Base-by-base conservation (phyloP, 2,888 invertebrate genomes). In the Ischnus inquisitorius region DNA sequence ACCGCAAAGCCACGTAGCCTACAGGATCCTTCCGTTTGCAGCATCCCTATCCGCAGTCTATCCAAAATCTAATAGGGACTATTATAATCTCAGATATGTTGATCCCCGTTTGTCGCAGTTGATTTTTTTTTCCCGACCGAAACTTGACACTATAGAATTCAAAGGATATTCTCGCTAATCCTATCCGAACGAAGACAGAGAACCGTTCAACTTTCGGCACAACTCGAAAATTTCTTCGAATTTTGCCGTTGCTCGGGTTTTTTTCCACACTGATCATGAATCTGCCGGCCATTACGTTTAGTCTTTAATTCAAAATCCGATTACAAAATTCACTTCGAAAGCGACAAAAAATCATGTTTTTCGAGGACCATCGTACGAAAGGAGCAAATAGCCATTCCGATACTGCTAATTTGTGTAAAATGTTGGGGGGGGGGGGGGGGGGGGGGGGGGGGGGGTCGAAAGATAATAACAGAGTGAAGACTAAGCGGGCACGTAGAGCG, bases 1-100 rank as follows among this genome's bases (percentile, higher is more conserved):
- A 83, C 83, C 83, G 79, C 83, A 79, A 75, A 75, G 75, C 79
- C 75, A 69, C 79, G 51, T 54, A 43, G 68, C 68, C 48, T 39
- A 6, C 34, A 25, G 65, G 14, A 60, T 28, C 60, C 28, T 28
- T 51, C 41, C 48, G 76, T 77, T 81, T 71, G 34, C 46, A 39
- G 54, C 71, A 60, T 14, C 54, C 75, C 39, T 60, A 16, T 34
- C 43, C 43, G 65, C 65, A 62, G 16, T 48, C 19, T 25, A 43
- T 16, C n/a, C n/a, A 28, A 64, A 64, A 71, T 76, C n/a, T 14
- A 22, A 4, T 16, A 28, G 51, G 25, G 69, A 74, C 46, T 34
- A 79, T 54, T 60, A 28, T 46, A 67, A 46, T 51, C 43, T 28
- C 34, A 57, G 8, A 43, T 60, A 60, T 60, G 60, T 60, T 60